phyloP scores from a whole-genome alignment of 2,888 invertebrate genomes.

The Eudasyphora cyanicolor region DNA sequence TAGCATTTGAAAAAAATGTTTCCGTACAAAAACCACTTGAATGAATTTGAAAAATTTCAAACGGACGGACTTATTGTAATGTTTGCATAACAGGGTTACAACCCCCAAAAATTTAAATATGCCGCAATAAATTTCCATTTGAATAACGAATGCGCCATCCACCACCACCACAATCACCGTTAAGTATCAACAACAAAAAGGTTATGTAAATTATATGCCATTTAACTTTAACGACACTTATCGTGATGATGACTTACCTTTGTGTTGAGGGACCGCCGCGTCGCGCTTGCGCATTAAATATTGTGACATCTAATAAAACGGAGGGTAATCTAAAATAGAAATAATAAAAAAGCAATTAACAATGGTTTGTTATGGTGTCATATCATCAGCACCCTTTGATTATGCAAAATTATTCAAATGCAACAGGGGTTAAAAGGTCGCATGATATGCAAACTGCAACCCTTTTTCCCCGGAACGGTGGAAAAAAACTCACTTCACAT shows the following conservation, averaged over 20 bases:
- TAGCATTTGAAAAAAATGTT: constrained; percentile 25
- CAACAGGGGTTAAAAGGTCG: constrained; percentile 27
- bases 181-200: constrained; percentile 57
- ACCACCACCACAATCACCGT: too few relatives aligned
- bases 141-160: constrained; percentile 2
- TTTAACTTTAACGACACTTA: constrained; percentile 46
- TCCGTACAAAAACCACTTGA: constrained; percentile 10
- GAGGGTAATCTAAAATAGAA: constrained; percentile 11
- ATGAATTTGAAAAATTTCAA: not conserved
- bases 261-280: too few relatives aligned
- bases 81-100: constrained; percentile 28
- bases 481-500: too few relatives aligned
- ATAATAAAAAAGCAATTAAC: constrained; percentile 29
- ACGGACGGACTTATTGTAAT: not conserved
- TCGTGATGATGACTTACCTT: constrained; percentile 43
- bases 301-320: constrained; percentile 50
- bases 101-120: constrained; percentile 4
- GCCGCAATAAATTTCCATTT: not conserved
- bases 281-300: not conserved
- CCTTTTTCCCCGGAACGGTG: too few relatives aligned
- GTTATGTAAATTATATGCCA: constrained; percentile 69
- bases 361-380: not conserved
- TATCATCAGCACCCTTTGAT: constrained; percentile 49
- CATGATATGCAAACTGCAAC: not conserved
- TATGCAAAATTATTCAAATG: constrained; percentile 64